Percentiles rank a stretch among this genome's conserved stretches.
phyloP scores from a whole-genome alignment of 2,113 vertebrate genomes.

The Urocynchramus pylzowi region DNA sequence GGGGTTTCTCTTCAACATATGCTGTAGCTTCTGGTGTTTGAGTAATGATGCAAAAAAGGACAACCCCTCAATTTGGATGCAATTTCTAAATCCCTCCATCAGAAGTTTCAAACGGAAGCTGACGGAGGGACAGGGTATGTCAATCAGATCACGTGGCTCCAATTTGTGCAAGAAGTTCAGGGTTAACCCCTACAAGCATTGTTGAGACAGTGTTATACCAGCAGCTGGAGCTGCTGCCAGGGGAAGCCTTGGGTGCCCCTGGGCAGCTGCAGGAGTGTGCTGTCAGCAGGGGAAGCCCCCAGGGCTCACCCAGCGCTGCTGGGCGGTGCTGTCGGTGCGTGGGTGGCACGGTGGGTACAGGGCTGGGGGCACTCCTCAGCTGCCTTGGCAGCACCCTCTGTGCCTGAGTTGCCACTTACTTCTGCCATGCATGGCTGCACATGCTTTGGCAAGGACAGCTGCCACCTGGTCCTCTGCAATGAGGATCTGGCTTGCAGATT shows the following conservation, averaged over 20 bases:
- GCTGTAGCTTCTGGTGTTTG: neutral
- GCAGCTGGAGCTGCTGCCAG: neutral
- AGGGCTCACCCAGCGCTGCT: no score
- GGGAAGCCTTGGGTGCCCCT: neutral
- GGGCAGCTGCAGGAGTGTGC: neutral
- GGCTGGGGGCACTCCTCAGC: no score
- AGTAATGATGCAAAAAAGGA: neutral
- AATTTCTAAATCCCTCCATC: neutral
- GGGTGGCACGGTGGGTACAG: accelerated
- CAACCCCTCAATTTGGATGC: neutral
- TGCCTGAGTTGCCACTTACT: neutral
- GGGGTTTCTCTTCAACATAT: neutral
- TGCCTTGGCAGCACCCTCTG: neutral
- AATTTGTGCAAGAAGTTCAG: accelerated
- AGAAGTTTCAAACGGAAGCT: neutral
- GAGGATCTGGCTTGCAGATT: neutral
- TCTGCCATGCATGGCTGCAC: accelerated
- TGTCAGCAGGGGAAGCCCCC: neutral
- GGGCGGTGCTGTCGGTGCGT: no score
- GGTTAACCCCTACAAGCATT: neutral
- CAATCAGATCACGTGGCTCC: accelerated
- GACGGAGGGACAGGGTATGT: neutral
- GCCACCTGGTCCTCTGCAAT: accelerated
- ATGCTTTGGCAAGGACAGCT: neutral
- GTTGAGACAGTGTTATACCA: accelerated